These are phyloP conservation scores for Myripristis murdjan DNA, from an alignment of 2,797 vertebrate species.

Conservation along the genomic window DNA sequence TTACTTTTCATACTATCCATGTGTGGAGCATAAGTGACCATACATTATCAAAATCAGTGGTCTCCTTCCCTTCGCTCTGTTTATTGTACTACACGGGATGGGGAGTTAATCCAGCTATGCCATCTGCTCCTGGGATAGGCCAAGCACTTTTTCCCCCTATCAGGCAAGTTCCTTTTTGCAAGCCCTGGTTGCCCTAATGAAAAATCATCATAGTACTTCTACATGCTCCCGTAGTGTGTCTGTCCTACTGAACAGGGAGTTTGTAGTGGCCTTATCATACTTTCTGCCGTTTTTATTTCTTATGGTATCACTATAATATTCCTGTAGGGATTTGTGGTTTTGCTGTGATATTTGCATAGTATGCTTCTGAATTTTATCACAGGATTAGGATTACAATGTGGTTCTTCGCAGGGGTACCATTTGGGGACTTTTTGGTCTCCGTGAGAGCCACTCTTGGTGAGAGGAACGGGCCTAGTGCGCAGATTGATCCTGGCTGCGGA, in stretches of 20 bases:
- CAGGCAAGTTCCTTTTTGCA: neutral
- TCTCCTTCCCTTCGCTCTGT: conserved; percentile 38
- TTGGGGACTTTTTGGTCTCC: conserved; percentile 35
- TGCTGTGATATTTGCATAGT: too few species aligned
- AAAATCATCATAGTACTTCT: neutral
- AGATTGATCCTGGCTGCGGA: conserved; percentile 80
- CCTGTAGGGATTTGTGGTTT: too few species aligned
- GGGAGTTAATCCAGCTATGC: conserved; percentile 56
- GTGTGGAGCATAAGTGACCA: conserved; percentile 14
- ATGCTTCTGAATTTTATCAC: too few species aligned
- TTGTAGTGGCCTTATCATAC: too few species aligned
- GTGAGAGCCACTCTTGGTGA: conserved; percentile 17
- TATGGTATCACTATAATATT: too few species aligned
- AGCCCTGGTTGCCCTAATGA: neutral
- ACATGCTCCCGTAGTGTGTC: too few species aligned
- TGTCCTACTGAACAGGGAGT: too few species aligned
- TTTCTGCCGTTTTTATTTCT: too few species aligned
- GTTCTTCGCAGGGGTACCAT: neutral
- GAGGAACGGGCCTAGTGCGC: conserved; percentile 49
- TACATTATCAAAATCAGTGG: neutral
- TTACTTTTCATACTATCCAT: neutral
- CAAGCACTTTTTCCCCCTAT: conserved; percentile 4
- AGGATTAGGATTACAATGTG: too few species aligned
- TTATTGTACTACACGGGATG: conserved; percentile 23
- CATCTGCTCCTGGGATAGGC: conserved; percentile 50